Evolutionary conservation across 1,140 invertebrate species (phyloP).

Genomic region (Meloidogyne exigua): DNA sequence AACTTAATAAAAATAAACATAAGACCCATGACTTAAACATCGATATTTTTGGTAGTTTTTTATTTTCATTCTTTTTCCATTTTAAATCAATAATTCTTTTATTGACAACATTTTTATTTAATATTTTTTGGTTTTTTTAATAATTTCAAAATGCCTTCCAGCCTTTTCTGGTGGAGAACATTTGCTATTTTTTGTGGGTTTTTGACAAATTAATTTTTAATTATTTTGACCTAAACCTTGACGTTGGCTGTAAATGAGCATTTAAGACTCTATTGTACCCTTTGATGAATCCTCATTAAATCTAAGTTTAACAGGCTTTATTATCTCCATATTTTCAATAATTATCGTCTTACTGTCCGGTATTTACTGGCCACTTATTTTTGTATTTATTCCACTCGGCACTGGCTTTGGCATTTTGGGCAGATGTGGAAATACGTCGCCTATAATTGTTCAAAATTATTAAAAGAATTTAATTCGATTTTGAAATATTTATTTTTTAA

Average conservation of each 20-base stretch:
- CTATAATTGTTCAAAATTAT: neutral
- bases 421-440: neutral
- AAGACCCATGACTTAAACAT: too few species aligned
- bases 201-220: neutral
- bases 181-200: neutral
- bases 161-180: neutral
- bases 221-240: too few species aligned
- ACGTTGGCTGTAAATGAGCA: too few species aligned
- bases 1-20: too few species aligned
- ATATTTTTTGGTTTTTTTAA: too few species aligned
- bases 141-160: neutral
- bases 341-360: neutral
- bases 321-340: neutral
- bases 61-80: too few species aligned
- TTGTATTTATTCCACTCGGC: neutral
- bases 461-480: too few species aligned
- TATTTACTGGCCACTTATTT: neutral
- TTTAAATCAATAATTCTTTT: too few species aligned
- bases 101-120: neutral
- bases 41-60: too few species aligned
- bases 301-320: neutral
- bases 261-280: too few species aligned
- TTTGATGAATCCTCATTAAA: too few species aligned
- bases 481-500: neutral
- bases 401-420: neutral